Conservation (phyloP, 2,888 invertebrate genomes). For the Ephialtes manifestator region DNA sequence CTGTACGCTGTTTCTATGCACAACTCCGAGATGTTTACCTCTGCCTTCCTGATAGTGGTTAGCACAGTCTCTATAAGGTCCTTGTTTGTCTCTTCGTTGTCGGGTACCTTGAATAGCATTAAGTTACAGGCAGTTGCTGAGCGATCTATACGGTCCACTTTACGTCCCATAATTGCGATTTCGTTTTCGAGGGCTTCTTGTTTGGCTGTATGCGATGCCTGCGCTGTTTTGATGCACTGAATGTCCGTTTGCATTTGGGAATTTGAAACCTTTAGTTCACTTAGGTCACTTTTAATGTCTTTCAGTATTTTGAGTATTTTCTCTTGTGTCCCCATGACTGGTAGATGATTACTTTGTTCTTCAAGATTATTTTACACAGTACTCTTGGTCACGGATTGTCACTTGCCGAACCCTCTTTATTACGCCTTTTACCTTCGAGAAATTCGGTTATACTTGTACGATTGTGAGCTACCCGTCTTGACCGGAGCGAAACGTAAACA, state of each 20-base stretch:
- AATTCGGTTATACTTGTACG: too few species aligned
- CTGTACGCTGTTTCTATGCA: constrained; percentile 2
- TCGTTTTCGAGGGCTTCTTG: background rate
- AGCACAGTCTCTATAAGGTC: background rate
- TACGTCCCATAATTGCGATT: background rate
- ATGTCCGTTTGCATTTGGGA: background rate
- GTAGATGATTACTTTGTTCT: background rate
- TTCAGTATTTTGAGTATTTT: background rate
- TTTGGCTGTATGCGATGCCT: background rate
- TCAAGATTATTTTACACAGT: background rate
- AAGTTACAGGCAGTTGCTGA: background rate
- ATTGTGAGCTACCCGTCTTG: too few species aligned
- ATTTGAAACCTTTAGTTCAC: background rate
- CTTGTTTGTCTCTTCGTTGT: constrained; percentile 6
- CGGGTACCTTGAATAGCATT: background rate
- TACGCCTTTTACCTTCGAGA: too few species aligned
- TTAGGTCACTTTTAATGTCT: too few species aligned
- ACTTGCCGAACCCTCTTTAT: too few species aligned
- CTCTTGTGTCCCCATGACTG: background rate
- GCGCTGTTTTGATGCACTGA: background rate
- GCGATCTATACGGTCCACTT: background rate
- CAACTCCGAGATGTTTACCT: background rate
- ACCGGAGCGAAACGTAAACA: too few species aligned
- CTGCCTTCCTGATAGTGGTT: background rate
- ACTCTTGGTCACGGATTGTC: background rate